These are phyloP conservation scores for Dexiosoma caninum DNA, from an alignment of 2,888 invertebrate genomes.

Conservation along the genomic window DNA sequence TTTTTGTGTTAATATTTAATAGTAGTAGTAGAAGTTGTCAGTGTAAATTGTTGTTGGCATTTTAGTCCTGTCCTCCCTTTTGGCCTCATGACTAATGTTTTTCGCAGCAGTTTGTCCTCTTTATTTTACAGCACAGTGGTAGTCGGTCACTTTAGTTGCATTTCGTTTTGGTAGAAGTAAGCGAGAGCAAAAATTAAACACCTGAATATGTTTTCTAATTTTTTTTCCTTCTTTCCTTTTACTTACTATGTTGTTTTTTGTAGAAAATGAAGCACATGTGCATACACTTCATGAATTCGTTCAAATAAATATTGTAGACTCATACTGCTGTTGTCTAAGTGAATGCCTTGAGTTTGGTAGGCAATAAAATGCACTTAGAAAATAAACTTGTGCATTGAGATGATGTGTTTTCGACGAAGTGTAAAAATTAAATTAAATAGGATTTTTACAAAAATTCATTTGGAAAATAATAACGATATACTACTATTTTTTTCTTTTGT, in stretches of 20 bases:
- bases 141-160: constrained; percentile 42
- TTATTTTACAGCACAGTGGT: constrained; percentile 35
- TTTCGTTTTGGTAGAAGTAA: constrained; percentile 40
- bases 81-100: constrained; percentile 70
- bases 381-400: constrained; percentile 8
- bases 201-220: constrained; percentile 54
- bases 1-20: constrained; percentile 11
- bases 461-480: too few relatives aligned
- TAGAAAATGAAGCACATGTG: constrained; percentile 50
- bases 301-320: constrained; percentile 11
- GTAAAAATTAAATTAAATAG: too few relatives aligned
- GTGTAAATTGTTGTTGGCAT: constrained; percentile 52
- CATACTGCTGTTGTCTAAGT: background rate
- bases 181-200: constrained; percentile 52
- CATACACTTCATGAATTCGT: constrained; percentile 6
- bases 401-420: too few relatives aligned
- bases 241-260: background rate
- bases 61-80: constrained; percentile 65
- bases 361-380: constrained; percentile 3
- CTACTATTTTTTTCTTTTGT: too few relatives aligned
- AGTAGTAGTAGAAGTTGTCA: constrained; percentile 29
- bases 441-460: too few relatives aligned
- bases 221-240: background rate
- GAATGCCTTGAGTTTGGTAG: background rate
- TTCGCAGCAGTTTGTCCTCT: constrained; percentile 51